Base-by-base conservation (phyloP, 2,113 vertebrate genomes). In the Gobiocypris rarus region DNA sequence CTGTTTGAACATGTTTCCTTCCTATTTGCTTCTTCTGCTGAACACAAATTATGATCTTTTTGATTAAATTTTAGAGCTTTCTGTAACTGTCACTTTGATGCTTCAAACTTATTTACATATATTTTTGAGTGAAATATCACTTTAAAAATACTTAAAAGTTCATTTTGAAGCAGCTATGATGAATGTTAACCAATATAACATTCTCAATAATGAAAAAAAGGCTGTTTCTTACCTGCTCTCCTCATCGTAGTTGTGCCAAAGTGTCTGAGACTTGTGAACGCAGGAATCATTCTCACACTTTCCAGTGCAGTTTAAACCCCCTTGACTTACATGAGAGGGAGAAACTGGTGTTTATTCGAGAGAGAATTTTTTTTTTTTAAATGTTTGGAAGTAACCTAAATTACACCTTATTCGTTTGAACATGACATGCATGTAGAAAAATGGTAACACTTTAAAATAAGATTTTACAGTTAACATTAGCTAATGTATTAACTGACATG, bases 191-290 rank as follows among this genome's bases (percentile, higher is more conserved):
- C 15, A 38, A 43, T 70, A 17, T 41, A 31, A 48, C 9, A 3
- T 45, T 14, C 34, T 24, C 52, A 54, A 19, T 54, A 19, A 15
- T 52, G 2, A 75, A 75, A 61, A 31, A 58, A 17, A 13, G 17
- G 0, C 8, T 2, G 52, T 50, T 9, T 50, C 84, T 87, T 86
- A 94, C 94, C 93, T 78, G 91, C 61, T 77, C 90, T 93, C 82
- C 88, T 93, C 77, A 92, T 71, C 5, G 89, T 9, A 3, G 59
- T 54, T 63, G 84, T 89, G 19, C 91, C 74, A 19, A 90, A 48
- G 31, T 90, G 82, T 86, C 92, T 92, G 75, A 90, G 82, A 71
- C 89, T 82, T 85, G 89, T 93, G 70, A 93, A 41, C 45, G 87
- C 75, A 24, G 87, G 88, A 11, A 94, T 89, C 91, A 93, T 93